phyloP scores from a whole-genome alignment of 2,797 vertebrate species.

The Neopelma chrysocephalum region DNA sequence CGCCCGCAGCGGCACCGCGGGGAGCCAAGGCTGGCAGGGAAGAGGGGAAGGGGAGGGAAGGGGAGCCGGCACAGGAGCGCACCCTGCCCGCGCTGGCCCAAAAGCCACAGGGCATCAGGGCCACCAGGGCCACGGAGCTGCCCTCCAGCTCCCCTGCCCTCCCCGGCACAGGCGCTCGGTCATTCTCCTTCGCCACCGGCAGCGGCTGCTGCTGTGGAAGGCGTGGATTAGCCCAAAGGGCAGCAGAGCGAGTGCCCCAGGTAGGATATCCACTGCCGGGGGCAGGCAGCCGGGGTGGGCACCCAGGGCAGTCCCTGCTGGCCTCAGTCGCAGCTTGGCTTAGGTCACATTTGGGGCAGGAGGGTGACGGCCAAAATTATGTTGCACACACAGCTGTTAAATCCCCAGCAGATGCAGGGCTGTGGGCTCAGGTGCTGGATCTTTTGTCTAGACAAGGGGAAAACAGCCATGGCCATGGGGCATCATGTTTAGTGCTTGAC shows the following conservation, averaged over 20 bases:
- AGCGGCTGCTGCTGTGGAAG: neutral
- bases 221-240: neutral
- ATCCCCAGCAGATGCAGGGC: neutral
- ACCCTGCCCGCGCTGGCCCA: accelerated
- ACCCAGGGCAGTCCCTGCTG: neutral
- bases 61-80: neutral
- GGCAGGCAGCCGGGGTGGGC: neutral
- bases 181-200: neutral
- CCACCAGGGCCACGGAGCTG: neutral
- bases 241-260: neutral
- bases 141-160: too few relatives aligned
- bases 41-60: neutral
- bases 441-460: neutral
- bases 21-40: neutral
- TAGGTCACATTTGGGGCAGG: neutral
- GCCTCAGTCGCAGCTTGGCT: neutral
- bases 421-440: neutral
- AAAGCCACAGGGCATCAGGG: neutral
- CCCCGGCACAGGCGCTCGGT: neutral
- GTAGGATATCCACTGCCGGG: too few relatives aligned
- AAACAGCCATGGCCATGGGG: neutral
- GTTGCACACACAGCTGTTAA: neutral
- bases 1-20: neutral
- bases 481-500: neutral
- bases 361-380: neutral